These are phyloP conservation scores for Bombus confusus DNA, from an alignment of 1,140 invertebrate genomes.

Conservation along the genomic window DNA sequence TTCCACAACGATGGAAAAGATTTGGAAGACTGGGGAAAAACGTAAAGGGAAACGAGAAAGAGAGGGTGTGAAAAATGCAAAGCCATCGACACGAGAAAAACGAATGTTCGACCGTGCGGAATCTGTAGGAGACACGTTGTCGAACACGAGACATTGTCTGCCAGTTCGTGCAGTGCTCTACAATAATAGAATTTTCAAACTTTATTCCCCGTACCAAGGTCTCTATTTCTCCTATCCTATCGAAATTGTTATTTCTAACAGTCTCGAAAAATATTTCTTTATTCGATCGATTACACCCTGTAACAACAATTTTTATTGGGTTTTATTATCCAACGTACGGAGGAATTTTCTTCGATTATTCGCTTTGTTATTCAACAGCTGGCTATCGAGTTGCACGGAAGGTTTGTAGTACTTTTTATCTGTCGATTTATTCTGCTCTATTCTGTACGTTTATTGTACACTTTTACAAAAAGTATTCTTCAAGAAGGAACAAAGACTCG, in stretches of 20 bases:
- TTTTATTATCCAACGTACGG: no score
- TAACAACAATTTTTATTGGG: no score
- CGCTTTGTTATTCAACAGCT: no score
- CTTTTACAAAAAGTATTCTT: no score
- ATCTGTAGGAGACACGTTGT: slow-evolving; percentile 49
- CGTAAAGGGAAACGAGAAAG: not conserved
- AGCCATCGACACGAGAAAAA: slow-evolving; percentile 61
- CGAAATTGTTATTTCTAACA: not conserved
- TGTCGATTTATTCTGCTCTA: no score
- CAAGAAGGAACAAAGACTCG: no score
- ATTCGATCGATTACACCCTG: not conserved
- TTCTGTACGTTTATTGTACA: no score
- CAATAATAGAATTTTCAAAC: slow-evolving; percentile 28
- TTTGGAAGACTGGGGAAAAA: slow-evolving; percentile 16
- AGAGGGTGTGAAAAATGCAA: slow-evolving; percentile 59
- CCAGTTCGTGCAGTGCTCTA: not conserved
- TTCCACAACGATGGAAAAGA: slow-evolving; percentile 45
- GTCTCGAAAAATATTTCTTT: not conserved
- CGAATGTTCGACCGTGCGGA: slow-evolving; percentile 63
- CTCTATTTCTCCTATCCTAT: not conserved
- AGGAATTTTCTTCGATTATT: no score
- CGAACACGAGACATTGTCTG: slow-evolving; percentile 40
- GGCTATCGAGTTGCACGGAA: no score
- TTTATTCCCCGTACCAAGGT: not conserved
- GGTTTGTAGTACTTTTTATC: no score